A percentile compares a stretch with the other conserved stretches of the same genome.
Evolutionary conservation across 1,140 invertebrate genomes (phyloP).

Genomic region (Drosophila grimshawi): DNA sequence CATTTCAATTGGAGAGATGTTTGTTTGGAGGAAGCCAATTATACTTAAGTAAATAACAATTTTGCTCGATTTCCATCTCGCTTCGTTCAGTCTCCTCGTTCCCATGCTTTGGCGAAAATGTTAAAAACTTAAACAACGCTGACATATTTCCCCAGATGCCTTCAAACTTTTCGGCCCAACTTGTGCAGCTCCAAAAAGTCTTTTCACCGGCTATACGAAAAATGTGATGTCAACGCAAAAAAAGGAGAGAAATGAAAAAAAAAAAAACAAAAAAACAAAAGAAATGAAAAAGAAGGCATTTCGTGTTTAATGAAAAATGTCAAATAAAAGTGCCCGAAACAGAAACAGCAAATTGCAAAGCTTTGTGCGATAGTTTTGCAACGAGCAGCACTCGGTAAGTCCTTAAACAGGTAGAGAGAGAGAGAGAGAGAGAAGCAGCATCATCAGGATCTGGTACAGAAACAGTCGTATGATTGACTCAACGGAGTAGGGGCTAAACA

Average conservation of each 20-base stretch:
- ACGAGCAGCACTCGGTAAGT: conserved; percentile 31
- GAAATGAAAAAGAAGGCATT: conserved; percentile 57
- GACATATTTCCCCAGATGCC: conserved; percentile 80
- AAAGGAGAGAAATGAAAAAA: conserved; percentile 8
- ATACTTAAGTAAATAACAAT: conserved; percentile 76
- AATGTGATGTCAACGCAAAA: conserved; percentile 75
- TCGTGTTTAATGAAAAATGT: conserved; percentile 82
- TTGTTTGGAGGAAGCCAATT: conserved; percentile 54
- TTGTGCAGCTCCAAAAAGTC: conserved; percentile 48
- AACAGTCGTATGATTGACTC: not conserved
- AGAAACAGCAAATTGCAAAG: conserved; percentile 72
- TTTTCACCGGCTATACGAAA: conserved; percentile 61
- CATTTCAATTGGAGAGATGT: conserved; percentile 8
- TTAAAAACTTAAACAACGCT: conserved; percentile 81
- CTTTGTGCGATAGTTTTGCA: conserved; percentile 74
- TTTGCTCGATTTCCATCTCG: conserved; percentile 21
- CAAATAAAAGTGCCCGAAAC: conserved; percentile 82
- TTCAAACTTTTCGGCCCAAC: conserved; percentile 75
- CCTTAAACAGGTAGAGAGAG: conserved; percentile 38
- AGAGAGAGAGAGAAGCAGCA: conserved; percentile 4
- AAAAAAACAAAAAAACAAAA: not conserved
- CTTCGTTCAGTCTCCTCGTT: conserved; percentile 7
- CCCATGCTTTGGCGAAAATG: conserved; percentile 63
- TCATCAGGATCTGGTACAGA: conserved; percentile 7
- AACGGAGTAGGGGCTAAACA: conserved; percentile 2